phyloP scores from a whole-genome alignment of 2,888 invertebrate genomes.

The Nymphalis urticae region DNA sequence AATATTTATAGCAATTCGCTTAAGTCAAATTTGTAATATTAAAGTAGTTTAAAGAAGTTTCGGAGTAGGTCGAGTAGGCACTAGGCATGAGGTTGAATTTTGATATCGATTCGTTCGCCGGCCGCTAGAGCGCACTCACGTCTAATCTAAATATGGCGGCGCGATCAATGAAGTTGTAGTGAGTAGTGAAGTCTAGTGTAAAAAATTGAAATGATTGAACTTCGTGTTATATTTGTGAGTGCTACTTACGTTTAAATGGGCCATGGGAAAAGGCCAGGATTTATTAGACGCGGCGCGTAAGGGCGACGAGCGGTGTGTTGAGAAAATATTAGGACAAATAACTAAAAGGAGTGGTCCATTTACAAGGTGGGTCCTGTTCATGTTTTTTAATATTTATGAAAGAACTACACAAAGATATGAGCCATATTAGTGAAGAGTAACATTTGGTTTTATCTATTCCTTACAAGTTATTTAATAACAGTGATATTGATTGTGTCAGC shows the following conservation, averaged over 20 bases:
- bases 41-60: conserved; percentile 10
- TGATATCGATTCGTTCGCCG: conserved; percentile 66
- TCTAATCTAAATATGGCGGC: conserved; percentile 85
- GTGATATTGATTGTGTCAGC: conserved; percentile 48
- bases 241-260: conserved; percentile 69
- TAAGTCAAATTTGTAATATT: not conserved
- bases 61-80: conserved; percentile 28
- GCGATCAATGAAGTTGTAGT: conserved; percentile 89
- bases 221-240: conserved; percentile 78
- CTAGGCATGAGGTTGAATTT: conserved; percentile 36
- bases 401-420: conserved; percentile 13
- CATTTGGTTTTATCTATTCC: not conserved
- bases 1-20: not conserved
- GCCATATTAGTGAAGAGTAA: conserved; percentile 1
- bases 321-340: conserved; percentile 94
- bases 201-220: conserved; percentile 70
- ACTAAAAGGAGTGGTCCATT: conserved; percentile 96
- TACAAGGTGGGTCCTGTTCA: conserved; percentile 87
- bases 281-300: conserved; percentile 96
- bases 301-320: conserved; percentile 93
- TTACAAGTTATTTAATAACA: conserved; percentile 15
- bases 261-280: conserved; percentile 98
- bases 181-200: conserved; percentile 77
- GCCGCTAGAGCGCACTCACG: conserved; percentile 78
- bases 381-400: conserved; percentile 48